A percentile compares a stretch with the other conserved stretches of the same genome.
These are phyloP conservation scores for Cydia fagiglandana DNA, from an alignment of 1,140 invertebrate genomes.

Conservation along the genomic window DNA sequence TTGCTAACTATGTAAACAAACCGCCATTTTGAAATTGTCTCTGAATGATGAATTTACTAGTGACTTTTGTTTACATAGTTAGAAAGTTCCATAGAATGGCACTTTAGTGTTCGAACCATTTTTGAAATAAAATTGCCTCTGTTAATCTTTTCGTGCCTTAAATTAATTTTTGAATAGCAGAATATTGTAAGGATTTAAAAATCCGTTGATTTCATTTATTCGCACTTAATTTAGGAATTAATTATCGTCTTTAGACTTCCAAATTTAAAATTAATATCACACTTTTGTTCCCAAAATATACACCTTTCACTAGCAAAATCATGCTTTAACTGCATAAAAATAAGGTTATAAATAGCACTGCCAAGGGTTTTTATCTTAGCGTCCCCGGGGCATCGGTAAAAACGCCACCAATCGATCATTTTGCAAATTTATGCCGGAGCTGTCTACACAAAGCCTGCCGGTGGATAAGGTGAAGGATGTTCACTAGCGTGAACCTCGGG, in stretches of 20 bases:
- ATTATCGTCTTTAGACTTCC: not conserved
- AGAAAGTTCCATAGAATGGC: no score
- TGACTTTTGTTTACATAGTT: no score
- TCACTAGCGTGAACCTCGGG: slow-evolving; percentile 9
- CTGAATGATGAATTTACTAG: no score
- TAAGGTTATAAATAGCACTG: not conserved
- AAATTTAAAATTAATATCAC: not conserved
- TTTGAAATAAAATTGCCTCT: no score
- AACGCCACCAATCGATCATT: slow-evolving; percentile 27
- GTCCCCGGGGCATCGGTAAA: slow-evolving; percentile 12
- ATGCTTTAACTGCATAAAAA: not conserved
- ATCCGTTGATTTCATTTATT: no score
- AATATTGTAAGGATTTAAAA: no score
- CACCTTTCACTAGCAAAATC: not conserved
- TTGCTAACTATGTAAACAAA: no score
- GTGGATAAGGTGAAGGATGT: slow-evolving; percentile 29
- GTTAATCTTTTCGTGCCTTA: no score
- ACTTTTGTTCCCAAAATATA: not conserved
- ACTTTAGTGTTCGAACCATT: no score
- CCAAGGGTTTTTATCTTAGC: slow-evolving; percentile 16
- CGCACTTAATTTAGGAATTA: no score
- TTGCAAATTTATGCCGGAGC: slow-evolving; percentile 30
- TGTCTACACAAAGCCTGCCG: slow-evolving; percentile 30
- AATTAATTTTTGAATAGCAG: no score
- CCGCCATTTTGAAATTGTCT: no score